Evolutionary conservation across 2,888 invertebrate species (phyloP).

Genomic region (Chironomus riparius): DNA sequence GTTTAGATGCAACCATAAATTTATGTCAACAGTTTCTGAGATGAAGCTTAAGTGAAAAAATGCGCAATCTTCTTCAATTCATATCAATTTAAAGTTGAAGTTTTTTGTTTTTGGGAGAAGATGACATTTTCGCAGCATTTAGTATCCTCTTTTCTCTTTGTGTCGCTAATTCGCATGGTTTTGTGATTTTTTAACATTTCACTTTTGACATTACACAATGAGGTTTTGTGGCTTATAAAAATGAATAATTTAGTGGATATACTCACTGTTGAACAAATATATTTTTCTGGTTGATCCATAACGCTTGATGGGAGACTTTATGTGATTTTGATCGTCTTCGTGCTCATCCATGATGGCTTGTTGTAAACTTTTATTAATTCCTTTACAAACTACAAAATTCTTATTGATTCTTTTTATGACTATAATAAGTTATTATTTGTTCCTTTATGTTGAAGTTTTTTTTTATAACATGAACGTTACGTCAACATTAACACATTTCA

Average conservation of each 20-base stretch:
- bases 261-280: slow-evolving; percentile 25
- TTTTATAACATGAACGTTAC: neutral
- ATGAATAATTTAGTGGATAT: neutral
- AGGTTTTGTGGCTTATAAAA: neutral
- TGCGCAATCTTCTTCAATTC: no score
- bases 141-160: no score
- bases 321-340: slow-evolving; percentile 12
- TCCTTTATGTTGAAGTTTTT: neutral
- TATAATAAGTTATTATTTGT: neutral
- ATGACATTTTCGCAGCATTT: no score
- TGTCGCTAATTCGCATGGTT: no score
- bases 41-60: no score
- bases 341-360: slow-evolving; percentile 15
- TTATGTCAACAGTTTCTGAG: no score
- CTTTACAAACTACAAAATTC: neutral
- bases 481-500: slow-evolving; percentile 18
- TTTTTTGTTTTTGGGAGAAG: no score
- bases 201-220: no score
- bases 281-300: slow-evolving; percentile 23
- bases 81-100: no score
- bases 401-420: neutral
- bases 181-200: no score
- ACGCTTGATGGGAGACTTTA: slow-evolving; percentile 22
- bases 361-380: no score
- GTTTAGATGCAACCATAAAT: no score